Evolutionary conservation across 2,113 vertebrate genomes (phyloP).

Genomic region (Gallinago media): DNA sequence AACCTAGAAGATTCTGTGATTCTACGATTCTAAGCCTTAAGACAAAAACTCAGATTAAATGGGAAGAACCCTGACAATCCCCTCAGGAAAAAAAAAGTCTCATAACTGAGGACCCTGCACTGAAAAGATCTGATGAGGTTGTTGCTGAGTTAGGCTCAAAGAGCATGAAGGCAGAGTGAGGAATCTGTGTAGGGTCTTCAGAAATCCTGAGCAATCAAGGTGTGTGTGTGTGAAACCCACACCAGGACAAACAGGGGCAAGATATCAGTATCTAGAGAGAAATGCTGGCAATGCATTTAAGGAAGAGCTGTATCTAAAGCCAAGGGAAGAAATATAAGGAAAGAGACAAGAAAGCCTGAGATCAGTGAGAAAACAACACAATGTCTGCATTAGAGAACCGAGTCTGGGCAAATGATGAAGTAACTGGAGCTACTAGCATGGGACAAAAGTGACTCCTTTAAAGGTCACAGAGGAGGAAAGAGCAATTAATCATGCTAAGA

Average conservation of each 20-base stretch:
- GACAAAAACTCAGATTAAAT: background rate
- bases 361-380: background rate
- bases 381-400: background rate
- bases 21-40: background rate
- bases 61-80: background rate
- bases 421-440: background rate
- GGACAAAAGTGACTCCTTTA: background rate
- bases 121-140: background rate
- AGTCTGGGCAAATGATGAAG: background rate
- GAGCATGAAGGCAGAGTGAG: background rate
- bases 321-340: background rate
- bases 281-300: background rate
- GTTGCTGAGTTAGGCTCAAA: background rate
- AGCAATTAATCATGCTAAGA: slow-evolving; percentile 5
- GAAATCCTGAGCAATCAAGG: background rate
- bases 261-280: background rate
- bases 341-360: background rate
- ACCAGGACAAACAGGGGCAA: background rate
- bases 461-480: background rate
- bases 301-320: background rate
- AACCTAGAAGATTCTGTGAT: too few relatives aligned
- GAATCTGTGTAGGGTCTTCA: background rate
- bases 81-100: background rate
- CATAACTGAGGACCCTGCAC: background rate
- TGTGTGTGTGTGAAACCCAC: background rate